Base-by-base conservation (phyloP, 2,888 invertebrate genomes). In the Sthenelais limicola region DNA sequence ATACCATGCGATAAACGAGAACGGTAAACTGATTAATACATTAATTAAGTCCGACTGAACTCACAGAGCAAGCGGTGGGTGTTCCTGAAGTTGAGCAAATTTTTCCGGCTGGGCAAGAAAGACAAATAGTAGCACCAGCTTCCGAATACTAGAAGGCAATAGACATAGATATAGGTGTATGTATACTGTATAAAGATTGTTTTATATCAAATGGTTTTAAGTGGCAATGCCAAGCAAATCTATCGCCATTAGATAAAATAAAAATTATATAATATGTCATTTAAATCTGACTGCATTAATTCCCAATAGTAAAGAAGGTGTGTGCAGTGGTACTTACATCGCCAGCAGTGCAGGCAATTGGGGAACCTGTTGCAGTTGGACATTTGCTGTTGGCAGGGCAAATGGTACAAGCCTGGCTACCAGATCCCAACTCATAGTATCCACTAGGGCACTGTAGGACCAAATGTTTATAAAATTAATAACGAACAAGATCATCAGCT, bases 341-440 rank as follows among this genome's bases (percentile, higher is more conserved):
- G 49, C 79, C 81, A 49, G 69, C 56, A 3, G 74, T 51, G 78
- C 86, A 86, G 15, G 81, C 69, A 12, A 78, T 79, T 4, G 84
- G 85, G 2, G 78, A 21, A 0, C 68, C 47, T 3, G 81, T 75
- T 0, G 84, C 78, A 68, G 81, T 78, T 12, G 84, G 74, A 78
- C 86, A 86, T 47, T 82, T 71, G 28, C 75, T 80, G 24, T 83
- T 83, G 12, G 73, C 81, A 9, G 83, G 81, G 68, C 84, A 84
- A 26, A 77, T 24, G 5, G 78, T 80, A 76, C 84, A 85, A 9
- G 24, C 47, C 1, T 76, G 48, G 3, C 76, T 71, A 0, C 79
- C 79, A 1, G 74, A 56, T 15, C 30, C 56, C 38, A 71, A 72
- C 4, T 79, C 74, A 73, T 84, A 85, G 71, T 84, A 83, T 21